A percentile compares a stretch with the other conserved stretches of the same genome.
Conservation (phyloP, 1,140 invertebrate genomes). For the Caenorhabditis briggsae region DNA sequence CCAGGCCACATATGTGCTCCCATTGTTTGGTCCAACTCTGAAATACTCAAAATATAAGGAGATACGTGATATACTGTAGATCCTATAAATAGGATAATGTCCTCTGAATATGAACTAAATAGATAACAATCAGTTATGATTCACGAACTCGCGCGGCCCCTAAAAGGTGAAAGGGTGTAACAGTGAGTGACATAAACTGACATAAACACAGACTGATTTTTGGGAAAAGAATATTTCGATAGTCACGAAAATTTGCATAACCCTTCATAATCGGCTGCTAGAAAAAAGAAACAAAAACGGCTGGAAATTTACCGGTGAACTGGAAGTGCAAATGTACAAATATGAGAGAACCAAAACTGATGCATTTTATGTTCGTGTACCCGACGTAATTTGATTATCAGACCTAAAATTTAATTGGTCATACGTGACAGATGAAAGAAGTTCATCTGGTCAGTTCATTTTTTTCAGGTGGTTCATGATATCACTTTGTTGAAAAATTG, state of each 20-base stretch:
- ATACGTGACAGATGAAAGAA: conserved; percentile 5
- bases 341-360: background rate
- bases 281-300: background rate
- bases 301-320: background rate
- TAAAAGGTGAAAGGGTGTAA: background rate
- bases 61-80: background rate
- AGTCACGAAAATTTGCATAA: too few relatives aligned
- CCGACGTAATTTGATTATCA: conserved; percentile 9
- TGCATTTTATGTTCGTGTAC: background rate
- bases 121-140: conserved; percentile 45
- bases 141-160: background rate
- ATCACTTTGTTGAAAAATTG: background rate
- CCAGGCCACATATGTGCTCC: conserved; percentile 16
- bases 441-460: background rate
- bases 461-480: conserved; percentile 35
- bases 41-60: background rate
- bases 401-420: background rate
- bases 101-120: background rate
- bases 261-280: background rate
- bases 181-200: background rate
- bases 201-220: too few relatives aligned
- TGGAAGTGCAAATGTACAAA: conserved; percentile 32
- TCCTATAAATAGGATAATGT: background rate
- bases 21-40: conserved; percentile 6
- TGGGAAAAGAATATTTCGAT: too few relatives aligned